These are phyloP conservation scores for Drosophila pachea DNA, from an alignment of 1,140 invertebrate species.

Conservation along the genomic window DNA sequence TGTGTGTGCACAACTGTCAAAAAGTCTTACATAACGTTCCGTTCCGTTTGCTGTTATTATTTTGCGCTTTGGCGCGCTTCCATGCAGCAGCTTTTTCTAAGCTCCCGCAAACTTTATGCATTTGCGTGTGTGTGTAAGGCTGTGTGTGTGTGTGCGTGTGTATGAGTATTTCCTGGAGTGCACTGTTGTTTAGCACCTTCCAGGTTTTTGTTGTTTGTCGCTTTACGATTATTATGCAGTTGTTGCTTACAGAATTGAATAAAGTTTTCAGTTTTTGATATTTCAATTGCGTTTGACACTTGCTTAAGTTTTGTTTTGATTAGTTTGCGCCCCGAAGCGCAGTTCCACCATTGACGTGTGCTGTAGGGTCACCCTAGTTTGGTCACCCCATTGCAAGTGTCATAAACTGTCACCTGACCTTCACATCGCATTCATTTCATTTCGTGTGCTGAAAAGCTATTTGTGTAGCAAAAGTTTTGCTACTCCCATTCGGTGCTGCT, in stretches of 20 bases:
- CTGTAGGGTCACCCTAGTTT: not conserved
- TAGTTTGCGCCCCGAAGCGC: conserved; percentile 35
- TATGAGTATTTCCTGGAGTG: conserved; percentile 51
- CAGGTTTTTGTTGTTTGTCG: conserved; percentile 19
- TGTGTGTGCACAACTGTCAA: conserved; percentile 49
- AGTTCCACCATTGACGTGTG: conserved; percentile 2
- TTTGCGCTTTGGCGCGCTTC: conserved; percentile 50
- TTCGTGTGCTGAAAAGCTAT: conserved; percentile 30
- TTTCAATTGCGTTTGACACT: conserved; percentile 28
- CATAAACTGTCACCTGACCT: conserved; percentile 13
- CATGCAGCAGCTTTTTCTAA: conserved; percentile 28
- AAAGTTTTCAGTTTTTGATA: conserved; percentile 47
- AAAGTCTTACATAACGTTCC: conserved; percentile 62
- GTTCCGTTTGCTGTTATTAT: conserved; percentile 51
- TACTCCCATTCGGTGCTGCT: not conserved
- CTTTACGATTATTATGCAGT: conserved; percentile 63
- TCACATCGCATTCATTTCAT: conserved; percentile 1
- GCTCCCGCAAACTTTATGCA: conserved; percentile 63
- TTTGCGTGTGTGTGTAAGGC: conserved; percentile 35
- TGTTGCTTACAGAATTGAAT: conserved; percentile 62
- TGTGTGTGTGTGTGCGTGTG: not conserved
- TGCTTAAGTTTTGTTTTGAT: conserved; percentile 66
- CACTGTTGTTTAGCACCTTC: conserved; percentile 41
- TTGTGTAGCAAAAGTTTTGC: conserved; percentile 10
- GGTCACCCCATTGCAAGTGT: not conserved